A percentile compares a stretch with the other conserved stretches of the same genome.
These are phyloP conservation scores for Pao palembangensis DNA, from an alignment of 2,113 vertebrate genomes.

Conservation along the genomic window DNA sequence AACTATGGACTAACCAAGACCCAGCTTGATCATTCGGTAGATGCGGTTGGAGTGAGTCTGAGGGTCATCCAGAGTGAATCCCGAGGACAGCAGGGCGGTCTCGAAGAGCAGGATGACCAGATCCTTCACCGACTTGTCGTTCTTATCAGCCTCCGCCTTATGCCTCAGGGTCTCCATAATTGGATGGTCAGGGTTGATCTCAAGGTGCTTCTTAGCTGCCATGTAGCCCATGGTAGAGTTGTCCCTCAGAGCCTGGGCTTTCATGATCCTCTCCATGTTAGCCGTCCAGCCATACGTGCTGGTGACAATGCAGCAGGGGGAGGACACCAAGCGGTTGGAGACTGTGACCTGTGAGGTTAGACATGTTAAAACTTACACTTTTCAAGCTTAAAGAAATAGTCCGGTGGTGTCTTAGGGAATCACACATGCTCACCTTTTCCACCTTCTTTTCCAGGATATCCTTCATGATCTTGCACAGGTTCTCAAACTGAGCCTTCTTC, in stretches of 20 bases:
- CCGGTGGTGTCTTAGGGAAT: no score
- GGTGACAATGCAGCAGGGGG: constrained; percentile 82
- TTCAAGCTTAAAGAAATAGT: neutral
- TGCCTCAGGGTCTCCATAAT: constrained; percentile 77
- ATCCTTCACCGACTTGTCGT: constrained; percentile 81
- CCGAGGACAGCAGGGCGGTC: constrained; percentile 78
- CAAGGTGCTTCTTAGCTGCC: constrained; percentile 81
- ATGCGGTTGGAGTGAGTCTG: constrained; percentile 82
- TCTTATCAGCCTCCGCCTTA: constrained; percentile 80
- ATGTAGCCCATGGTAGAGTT: constrained; percentile 84
- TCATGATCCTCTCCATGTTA: constrained; percentile 85
- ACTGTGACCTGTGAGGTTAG: constrained; percentile 69
- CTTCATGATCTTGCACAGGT: constrained; percentile 81
- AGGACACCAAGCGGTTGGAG: constrained; percentile 78
- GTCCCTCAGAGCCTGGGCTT: constrained; percentile 79
- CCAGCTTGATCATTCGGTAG: constrained; percentile 83
- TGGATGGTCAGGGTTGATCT: constrained; percentile 78
- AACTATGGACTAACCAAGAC: constrained; percentile 67
- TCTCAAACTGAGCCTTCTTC: constrained; percentile 73
- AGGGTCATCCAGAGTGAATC: constrained; percentile 79
- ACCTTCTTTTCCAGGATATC: constrained; percentile 82
- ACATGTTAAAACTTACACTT: neutral
- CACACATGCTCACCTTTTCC: constrained; percentile 70
- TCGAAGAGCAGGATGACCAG: constrained; percentile 80
- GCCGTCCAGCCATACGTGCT: constrained; percentile 83